Conservation (phyloP, 2,113 vertebrate genomes). For the Saguinus imperator region DNA sequence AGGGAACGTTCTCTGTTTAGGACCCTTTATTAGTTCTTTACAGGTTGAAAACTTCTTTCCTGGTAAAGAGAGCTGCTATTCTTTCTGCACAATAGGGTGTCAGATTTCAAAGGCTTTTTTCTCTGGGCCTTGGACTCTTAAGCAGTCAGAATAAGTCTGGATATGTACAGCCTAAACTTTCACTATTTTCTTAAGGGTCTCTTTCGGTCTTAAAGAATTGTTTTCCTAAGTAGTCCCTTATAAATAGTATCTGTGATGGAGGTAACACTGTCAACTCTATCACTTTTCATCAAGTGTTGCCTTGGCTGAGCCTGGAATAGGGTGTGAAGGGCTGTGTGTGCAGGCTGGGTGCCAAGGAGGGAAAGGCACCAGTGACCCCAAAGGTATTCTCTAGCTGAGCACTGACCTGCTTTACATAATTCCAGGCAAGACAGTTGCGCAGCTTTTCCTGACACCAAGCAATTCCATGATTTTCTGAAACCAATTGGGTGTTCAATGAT, state of each 20-base stretch:
- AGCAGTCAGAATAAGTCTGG: background rate
- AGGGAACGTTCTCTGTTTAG: background rate
- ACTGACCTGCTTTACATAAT: background rate
- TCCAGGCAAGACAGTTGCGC: no score
- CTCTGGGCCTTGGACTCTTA: background rate
- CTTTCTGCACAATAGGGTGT: background rate
- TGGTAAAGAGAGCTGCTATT: background rate
- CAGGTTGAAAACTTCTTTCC: background rate
- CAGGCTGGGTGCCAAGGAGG: background rate
- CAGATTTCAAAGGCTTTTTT: conserved; percentile 40
- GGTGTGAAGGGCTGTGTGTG: background rate
- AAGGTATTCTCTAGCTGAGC: background rate
- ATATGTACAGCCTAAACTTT: background rate
- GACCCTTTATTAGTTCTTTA: conserved; percentile 24
- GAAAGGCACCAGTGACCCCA: background rate
- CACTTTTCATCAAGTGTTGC: background rate
- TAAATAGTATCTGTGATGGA: background rate
- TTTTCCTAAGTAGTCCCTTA: background rate
- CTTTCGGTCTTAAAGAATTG: background rate
- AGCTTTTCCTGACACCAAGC: background rate
- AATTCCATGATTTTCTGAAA: background rate
- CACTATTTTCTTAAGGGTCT: background rate
- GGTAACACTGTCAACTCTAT: background rate
- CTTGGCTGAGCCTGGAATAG: background rate
- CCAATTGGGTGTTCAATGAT: background rate